Evolutionary conservation across 2,797 vertebrate genomes (phyloP).

Genomic region (Pristis pectinata): DNA sequence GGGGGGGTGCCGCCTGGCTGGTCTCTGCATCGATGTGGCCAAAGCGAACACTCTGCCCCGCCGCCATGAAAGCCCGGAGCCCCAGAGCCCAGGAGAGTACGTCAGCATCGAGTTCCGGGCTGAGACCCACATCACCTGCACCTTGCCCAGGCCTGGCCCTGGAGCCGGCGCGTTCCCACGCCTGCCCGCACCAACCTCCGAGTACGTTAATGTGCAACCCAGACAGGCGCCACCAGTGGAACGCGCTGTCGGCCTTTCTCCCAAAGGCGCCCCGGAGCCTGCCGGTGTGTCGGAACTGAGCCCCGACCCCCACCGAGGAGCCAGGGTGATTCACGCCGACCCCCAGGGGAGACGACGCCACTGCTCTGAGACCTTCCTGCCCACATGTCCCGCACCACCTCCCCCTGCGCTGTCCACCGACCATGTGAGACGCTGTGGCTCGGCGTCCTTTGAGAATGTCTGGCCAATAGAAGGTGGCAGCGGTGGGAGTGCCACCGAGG

Average conservation of each 20-base stretch:
- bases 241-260: conserved; percentile 42
- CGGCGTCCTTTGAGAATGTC: conserved; percentile 59
- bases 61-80: conserved; percentile 62
- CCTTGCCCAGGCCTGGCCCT: conserved; percentile 32
- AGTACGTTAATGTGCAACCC: conserved; percentile 61
- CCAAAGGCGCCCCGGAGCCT: conserved; percentile 48
- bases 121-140: conserved; percentile 44
- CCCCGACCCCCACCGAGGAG: conserved; percentile 61
- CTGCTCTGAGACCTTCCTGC: conserved; percentile 66
- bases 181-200: conserved; percentile 43
- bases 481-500: conserved; percentile 47
- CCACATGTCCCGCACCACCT: conserved; percentile 47
- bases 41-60: neutral
- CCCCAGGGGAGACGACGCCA: conserved; percentile 60
- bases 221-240: conserved; percentile 48
- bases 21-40: conserved; percentile 44
- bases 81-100: conserved; percentile 68
- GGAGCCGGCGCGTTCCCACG: conserved; percentile 47
- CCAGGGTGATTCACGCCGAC: conserved; percentile 64
- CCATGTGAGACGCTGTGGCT: conserved; percentile 56
- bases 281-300: conserved; percentile 57
- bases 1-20: conserved; percentile 48
- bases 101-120: conserved; percentile 65
- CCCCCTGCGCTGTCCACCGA: conserved; percentile 61
- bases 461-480: conserved; percentile 55